Conservation (phyloP, 2,888 invertebrate species). For the Crossocerus cetratus region DNA sequence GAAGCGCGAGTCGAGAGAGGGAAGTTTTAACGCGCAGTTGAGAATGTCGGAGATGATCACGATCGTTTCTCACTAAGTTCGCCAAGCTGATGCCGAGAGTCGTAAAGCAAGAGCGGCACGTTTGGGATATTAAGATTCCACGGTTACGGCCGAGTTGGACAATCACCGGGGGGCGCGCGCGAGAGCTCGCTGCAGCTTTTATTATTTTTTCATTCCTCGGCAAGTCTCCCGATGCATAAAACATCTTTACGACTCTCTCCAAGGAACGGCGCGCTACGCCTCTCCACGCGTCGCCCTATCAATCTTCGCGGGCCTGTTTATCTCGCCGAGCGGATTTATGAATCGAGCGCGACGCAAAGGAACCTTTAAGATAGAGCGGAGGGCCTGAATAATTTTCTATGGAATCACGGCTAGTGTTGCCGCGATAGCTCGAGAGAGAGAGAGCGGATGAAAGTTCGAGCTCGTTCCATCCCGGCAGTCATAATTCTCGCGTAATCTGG, state of each 20-base stretch:
- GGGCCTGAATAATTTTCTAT: no score
- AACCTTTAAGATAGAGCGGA: no score
- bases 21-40: no score
- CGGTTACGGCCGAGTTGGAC: background rate
- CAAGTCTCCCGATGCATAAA: slow-evolving; percentile 12
- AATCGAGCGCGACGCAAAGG: background rate
- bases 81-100: no score
- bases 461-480: no score
- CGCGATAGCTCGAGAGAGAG: no score
- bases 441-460: no score
- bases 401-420: no score
- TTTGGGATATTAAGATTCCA: background rate
- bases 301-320: background rate
- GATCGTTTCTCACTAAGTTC: no score
- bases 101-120: background rate
- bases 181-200: background rate
- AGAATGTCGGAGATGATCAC: no score
- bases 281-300: background rate
- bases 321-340: background rate
- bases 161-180: background rate
- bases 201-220: slow-evolving; percentile 3
- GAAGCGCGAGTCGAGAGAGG: no score
- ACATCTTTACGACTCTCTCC: slow-evolving; percentile 7
- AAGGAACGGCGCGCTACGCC: background rate
- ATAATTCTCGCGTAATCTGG: no score